Conservation (phyloP, 2,113 vertebrate species). For the Callorhinus ursinus region DNA sequence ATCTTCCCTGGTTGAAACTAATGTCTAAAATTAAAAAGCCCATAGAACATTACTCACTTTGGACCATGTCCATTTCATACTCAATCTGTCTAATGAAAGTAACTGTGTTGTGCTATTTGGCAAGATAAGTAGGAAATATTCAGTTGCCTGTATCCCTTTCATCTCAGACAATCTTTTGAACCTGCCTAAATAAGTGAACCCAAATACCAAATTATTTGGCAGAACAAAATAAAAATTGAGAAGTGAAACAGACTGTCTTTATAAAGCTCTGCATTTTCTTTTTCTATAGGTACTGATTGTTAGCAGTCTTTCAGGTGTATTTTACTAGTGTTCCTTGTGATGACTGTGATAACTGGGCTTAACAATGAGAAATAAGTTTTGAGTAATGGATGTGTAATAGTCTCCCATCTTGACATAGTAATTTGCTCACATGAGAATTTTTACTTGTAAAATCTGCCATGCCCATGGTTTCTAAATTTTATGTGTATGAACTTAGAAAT, state of each 20-base stretch:
- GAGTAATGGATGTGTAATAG: background rate
- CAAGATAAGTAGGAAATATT: background rate
- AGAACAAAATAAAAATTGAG: background rate
- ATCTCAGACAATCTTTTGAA: background rate
- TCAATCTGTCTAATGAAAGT: background rate
- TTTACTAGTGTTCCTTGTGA: background rate
- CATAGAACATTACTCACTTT: background rate
- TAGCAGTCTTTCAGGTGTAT: fast-evolving
- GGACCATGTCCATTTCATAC: background rate
- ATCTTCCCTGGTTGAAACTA: background rate
- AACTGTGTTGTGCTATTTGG: background rate
- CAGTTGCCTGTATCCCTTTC: background rate
- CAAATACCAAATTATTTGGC: background rate
- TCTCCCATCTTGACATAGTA: background rate
- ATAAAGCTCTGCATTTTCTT: background rate
- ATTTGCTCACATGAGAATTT: background rate
- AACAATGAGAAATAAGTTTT: background rate
- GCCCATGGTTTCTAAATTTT: background rate
- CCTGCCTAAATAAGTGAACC: background rate
- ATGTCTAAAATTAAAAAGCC: background rate
- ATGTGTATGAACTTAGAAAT: background rate
- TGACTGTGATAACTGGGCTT: background rate
- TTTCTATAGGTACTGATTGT: background rate
- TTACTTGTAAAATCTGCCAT: background rate
- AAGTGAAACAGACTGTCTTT: background rate